A percentile compares a stretch with the other conserved stretches of the same genome.
These are phyloP conservation scores for Phalera bucephala DNA, from an alignment of 2,888 invertebrate species.

Conservation along the genomic window DNA sequence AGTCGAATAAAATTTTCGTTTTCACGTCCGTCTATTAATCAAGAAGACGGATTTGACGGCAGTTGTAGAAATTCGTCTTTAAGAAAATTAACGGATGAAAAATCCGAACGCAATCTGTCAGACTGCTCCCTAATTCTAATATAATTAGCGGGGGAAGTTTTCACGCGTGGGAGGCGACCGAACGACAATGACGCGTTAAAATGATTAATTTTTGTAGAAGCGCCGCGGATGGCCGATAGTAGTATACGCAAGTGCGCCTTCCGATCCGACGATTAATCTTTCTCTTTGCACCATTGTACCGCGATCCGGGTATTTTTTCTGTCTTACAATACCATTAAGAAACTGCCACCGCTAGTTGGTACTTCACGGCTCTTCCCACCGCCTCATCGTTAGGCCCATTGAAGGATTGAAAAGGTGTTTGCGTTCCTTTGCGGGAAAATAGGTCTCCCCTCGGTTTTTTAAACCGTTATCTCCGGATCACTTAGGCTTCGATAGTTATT, in stretches of 20 bases:
- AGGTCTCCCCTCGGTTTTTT: conserved; percentile 76
- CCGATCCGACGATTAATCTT: conserved; percentile 77
- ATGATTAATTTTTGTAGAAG: conserved; percentile 79
- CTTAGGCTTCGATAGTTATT: conserved; percentile 82
- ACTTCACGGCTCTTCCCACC: conserved; percentile 58
- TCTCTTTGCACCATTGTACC: conserved; percentile 75
- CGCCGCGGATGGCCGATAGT: conserved; percentile 45
- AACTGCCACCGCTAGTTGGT: conserved; percentile 80
- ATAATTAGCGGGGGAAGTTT: conserved; percentile 75
- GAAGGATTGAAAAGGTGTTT: conserved; percentile 83
- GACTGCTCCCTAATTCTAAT: conserved; percentile 74
- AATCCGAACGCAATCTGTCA: conserved; percentile 73
- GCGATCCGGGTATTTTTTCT: conserved; percentile 76
- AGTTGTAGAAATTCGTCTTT: conserved; percentile 53
- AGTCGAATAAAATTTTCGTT: conserved; percentile 46
- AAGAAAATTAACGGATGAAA: conserved; percentile 52
- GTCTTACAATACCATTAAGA: conserved; percentile 80
- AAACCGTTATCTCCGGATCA: conserved; percentile 69
- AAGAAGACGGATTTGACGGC: conserved; percentile 59
- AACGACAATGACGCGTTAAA: conserved; percentile 78
- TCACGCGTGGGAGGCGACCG: conserved; percentile 66
- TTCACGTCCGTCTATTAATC: conserved; percentile 60
- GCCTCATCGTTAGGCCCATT: conserved; percentile 67
- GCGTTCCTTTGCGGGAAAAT: conserved; percentile 74
- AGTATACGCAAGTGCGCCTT: conserved; percentile 55